Evolutionary conservation across 2,888 invertebrate species (phyloP), one percentile per base, ranked within the genome.

Genomic region (Melanophora roralis): DNA sequence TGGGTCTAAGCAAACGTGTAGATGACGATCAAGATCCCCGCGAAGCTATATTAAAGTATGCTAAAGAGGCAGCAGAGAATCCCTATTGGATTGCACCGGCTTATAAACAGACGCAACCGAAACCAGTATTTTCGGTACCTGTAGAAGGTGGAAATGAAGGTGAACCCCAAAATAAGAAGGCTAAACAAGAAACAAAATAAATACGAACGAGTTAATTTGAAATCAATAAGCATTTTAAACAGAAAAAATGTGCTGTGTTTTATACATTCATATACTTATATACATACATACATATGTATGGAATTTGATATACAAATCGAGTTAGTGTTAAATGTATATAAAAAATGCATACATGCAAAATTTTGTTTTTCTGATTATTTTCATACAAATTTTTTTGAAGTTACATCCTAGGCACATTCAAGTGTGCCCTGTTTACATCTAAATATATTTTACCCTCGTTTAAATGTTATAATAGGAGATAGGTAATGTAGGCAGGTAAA

Each of bases 1-100:
- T 99, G 69, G 99, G 98, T 0, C 91, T 98, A 8, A 97, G 97
- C 86, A 97, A 98, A 85, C 92, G 96, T 53, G 95, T 97, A 0
- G 95, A 97, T 85, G 97, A 97, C 88, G 97, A 97, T 87, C 95
- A 95, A 78, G 98, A 99, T 91, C 98, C 98, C 0, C 92, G 98
- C 60, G 98, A 97, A 86, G 98, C 98, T 1, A 97, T 99, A 83
- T 91, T 98, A 73, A 95, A 97, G 83, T 98, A 94, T 88, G 98
- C 98, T 0, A 97, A 98, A 87, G 97, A 97, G 1, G 98, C 98
- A 0, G 98, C 93, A 59, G 97, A 98, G 87, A 97, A 98, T 92
- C 98, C 98, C 0, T 98, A 97, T 87, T 99, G 98, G 98, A 96
- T 97, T 40, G 94, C 97, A 0, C 97, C 97, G 0, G 97, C 97